A percentile compares a stretch with the other conserved stretches of the same genome.
Conservation (phyloP, 2,797 vertebrate genomes). For the Micrastur ruficollis region DNA sequence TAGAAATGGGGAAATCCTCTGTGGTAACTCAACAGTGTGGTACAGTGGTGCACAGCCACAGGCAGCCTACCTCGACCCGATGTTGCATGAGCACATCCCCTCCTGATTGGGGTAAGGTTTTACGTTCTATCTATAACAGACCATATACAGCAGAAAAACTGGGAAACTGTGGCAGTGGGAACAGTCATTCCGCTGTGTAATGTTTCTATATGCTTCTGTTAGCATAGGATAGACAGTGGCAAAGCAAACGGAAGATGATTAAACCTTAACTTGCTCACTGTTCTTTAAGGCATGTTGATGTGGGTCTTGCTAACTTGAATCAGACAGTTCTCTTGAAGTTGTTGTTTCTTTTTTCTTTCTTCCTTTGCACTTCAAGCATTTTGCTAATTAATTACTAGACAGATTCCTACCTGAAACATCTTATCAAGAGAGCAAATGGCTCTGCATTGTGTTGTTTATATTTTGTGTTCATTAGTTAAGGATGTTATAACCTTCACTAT, state of each 20-base stretch:
- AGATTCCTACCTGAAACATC: not conserved
- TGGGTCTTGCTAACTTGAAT: not conserved
- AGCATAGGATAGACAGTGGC: no score
- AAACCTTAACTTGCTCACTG: not conserved
- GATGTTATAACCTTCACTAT: slow-evolving; percentile 17
- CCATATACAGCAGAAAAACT: not conserved
- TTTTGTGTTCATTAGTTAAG: slow-evolving; percentile 30
- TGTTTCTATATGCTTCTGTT: not conserved
- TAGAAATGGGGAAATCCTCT: not conserved
- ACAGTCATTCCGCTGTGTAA: not conserved
- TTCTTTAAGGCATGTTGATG: not conserved
- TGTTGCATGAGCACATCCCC: not conserved
- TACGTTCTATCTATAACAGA: not conserved
- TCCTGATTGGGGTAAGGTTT: not conserved
- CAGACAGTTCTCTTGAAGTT: not conserved
- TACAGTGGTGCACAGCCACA: accelerated
- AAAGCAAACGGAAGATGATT: not conserved
- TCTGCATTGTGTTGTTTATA: not conserved
- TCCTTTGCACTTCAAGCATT: not conserved
- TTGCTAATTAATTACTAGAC: slow-evolving; percentile 6
- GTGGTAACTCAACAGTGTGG: not conserved
- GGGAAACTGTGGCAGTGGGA: not conserved
- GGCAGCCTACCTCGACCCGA: not conserved
- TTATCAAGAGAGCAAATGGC: not conserved
- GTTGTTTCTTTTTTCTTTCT: not conserved